Conservation (phyloP, 1,140 invertebrate genomes). For the Cyclina sinensis region DNA sequence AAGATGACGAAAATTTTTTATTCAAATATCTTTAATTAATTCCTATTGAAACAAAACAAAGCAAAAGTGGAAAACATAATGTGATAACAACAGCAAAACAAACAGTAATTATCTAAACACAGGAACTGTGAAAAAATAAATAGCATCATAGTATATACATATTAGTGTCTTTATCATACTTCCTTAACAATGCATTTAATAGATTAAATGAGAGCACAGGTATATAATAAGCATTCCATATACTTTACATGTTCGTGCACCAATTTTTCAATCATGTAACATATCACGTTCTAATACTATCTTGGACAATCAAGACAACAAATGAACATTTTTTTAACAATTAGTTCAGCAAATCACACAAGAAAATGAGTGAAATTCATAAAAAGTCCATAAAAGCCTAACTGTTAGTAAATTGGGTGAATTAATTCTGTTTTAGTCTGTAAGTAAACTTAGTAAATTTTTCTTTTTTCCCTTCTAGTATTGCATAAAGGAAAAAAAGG, state of each 20-base stretch:
- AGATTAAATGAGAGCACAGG: not conserved
- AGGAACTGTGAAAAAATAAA: constrained; percentile 25
- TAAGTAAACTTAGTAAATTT: no score
- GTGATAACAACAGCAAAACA: not conserved
- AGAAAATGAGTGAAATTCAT: no score
- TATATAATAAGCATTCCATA: not conserved
- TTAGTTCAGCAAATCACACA: no score
- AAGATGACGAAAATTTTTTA: not conserved
- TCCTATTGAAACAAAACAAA: not conserved
- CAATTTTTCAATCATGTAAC: not conserved
- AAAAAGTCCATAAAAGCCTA: no score
- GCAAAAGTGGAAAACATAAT: not conserved
- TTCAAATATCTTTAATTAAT: not conserved
- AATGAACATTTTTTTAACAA: not conserved
- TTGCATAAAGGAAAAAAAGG: no score
- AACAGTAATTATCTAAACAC: not conserved
- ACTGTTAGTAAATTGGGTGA: no score
- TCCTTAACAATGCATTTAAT: not conserved
- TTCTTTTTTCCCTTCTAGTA: no score
- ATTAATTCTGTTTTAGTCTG: no score
- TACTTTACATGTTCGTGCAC: no score
- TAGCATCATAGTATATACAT: not conserved
- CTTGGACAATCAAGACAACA: not conserved
- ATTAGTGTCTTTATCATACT: not conserved
- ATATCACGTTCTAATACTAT: not conserved